These are phyloP conservation scores for Mnemiopsis leidyi DNA, from an alignment of 37 sponge, comb jelly and placozoan genomes.

Conservation along the genomic window DNA sequence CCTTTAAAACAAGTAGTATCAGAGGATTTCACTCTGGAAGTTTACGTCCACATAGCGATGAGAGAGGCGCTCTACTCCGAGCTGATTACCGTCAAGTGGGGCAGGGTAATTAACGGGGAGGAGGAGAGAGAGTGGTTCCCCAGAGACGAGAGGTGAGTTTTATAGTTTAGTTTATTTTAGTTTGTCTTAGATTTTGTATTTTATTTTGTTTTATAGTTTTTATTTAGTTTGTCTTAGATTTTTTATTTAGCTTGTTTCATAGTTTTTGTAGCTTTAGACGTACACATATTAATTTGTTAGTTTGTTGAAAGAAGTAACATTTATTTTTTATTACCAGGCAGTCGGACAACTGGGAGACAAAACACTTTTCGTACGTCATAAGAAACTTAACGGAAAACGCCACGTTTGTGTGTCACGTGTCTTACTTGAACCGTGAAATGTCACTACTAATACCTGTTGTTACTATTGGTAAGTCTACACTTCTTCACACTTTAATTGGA, in stretches of 20 bases:
- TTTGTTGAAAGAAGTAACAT: no score
- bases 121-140: conserved; percentile 7
- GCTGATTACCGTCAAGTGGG: neutral
- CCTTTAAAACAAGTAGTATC: neutral
- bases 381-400: neutral
- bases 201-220: no score
- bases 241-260: no score
- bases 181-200: no score
- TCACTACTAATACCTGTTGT: neutral
- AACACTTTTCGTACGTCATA: neutral
- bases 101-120: neutral
- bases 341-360: conserved; percentile 25
- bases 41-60: neutral
- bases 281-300: no score
- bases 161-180: no score
- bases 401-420: conserved; percentile 7
- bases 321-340: neutral
- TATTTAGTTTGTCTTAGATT: no score
- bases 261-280: no score
- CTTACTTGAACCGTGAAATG: conserved; percentile 2
- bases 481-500: no score
- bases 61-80: neutral
- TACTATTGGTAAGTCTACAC: conserved; percentile 29
- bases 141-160: no score
- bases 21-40: neutral